phyloP scores from a whole-genome alignment of 2,113 vertebrate species.

The Merops nubicus region DNA sequence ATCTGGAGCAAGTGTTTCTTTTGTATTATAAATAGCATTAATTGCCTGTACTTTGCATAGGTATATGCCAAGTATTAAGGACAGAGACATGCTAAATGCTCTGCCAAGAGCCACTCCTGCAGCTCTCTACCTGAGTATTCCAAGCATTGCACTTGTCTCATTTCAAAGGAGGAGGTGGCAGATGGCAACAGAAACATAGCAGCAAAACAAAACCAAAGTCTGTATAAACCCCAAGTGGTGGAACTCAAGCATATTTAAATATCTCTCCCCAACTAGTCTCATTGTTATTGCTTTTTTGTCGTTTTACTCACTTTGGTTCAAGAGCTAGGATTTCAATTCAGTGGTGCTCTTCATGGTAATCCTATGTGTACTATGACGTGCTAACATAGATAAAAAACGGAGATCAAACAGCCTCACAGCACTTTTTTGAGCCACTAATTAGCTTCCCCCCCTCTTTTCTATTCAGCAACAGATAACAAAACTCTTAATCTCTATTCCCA shows the following conservation, averaged over 20 bases:
- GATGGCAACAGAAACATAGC: neutral
- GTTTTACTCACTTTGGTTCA: neutral
- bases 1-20: neutral
- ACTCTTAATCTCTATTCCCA: neutral
- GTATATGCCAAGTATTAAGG: neutral
- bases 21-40: conserved; percentile 1
- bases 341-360: neutral
- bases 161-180: neutral
- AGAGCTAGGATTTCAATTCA: neutral
- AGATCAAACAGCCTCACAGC: neutral
- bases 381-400: neutral
- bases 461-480: neutral
- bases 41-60: neutral
- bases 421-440: neutral
- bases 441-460: neutral
- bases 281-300: neutral
- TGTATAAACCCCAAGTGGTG: neutral
- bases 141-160: neutral
- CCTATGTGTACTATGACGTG: neutral
- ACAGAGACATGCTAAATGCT: neutral
- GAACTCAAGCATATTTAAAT: neutral
- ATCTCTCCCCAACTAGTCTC: neutral
- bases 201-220: neutral
- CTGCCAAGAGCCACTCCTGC: neutral
- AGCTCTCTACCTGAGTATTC: neutral